Conservation (phyloP, 2,888 invertebrate species). For the Oligia latruncula region DNA sequence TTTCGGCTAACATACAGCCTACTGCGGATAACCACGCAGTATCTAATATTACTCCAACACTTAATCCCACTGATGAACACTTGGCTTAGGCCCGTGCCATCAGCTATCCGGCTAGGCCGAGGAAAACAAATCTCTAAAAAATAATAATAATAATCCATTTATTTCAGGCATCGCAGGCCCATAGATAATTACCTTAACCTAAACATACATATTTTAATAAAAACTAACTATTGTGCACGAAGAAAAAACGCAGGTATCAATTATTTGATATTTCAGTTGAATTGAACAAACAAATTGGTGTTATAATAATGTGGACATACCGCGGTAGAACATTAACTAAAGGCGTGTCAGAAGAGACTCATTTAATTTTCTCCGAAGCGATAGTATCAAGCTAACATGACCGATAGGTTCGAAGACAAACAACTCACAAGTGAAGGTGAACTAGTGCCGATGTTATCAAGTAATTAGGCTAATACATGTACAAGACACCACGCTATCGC, state of each 20-base stretch:
- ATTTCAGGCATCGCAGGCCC: too few species aligned
- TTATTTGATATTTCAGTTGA: conserved; percentile 3
- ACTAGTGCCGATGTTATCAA: conserved; percentile 49
- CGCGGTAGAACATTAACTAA: neutral
- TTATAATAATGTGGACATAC: neutral
- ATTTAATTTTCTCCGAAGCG: conserved; percentile 34
- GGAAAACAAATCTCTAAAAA: too few species aligned
- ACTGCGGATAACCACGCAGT: too few species aligned
- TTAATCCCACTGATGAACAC: too few species aligned
- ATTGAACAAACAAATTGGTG: neutral
- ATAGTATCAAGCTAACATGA: neutral
- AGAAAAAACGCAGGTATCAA: neutral
- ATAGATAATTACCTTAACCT: too few species aligned
- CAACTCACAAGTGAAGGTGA: conserved; percentile 2
- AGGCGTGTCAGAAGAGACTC: conserved; percentile 14
- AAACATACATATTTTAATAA: too few species aligned
- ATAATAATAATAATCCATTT: too few species aligned
- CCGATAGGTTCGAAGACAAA: conserved; percentile 18
- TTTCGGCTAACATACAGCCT: too few species aligned
- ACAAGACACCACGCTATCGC: conserved; percentile 37
- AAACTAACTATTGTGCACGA: too few species aligned
- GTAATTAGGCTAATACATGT: conserved; percentile 56
- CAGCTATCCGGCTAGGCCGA: too few species aligned
- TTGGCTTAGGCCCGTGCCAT: too few species aligned
- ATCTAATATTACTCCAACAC: too few species aligned